Evolutionary conservation across 1,140 invertebrate genomes (phyloP).

Genomic region (Lepidurus arcticus): DNA sequence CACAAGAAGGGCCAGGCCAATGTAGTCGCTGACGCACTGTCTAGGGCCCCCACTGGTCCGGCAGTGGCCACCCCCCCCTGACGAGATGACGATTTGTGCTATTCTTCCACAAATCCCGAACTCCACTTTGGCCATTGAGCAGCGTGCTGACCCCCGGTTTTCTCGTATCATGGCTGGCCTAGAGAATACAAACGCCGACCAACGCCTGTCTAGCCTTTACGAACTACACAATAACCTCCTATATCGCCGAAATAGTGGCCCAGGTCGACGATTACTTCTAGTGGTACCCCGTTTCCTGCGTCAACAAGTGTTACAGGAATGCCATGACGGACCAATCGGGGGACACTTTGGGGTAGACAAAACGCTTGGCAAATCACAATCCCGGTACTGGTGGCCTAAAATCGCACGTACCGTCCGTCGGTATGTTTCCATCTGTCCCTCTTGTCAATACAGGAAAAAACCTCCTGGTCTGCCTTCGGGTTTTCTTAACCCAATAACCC

Average conservation of each 20-base stretch:
- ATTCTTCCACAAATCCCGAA: not conserved
- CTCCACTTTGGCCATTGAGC: not conserved
- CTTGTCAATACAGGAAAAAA: constrained; percentile 38
- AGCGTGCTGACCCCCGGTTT: not conserved
- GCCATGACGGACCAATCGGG: constrained; percentile 35
- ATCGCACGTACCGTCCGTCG: constrained; percentile 32
- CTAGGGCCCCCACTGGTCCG: not conserved
- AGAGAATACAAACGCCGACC: not conserved
- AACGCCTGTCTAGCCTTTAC: not conserved
- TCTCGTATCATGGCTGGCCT: not conserved
- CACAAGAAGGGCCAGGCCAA: constrained; percentile 39
- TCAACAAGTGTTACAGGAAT: constrained; percentile 28
- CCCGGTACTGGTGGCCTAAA: constrained; percentile 37
- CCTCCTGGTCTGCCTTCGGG: constrained; percentile 24
- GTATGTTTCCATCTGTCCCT: constrained; percentile 36
- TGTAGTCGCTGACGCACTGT: constrained; percentile 38
- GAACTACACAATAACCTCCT: not conserved
- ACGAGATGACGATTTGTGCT: not conserved
- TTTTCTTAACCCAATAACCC: constrained; percentile 30
- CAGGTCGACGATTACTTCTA: constrained; percentile 27
- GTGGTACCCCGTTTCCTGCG: constrained; percentile 29
- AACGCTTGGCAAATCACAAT: constrained; percentile 34
- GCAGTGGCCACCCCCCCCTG: not conserved
- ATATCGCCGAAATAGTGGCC: not conserved
- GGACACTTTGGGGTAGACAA: constrained; percentile 38